Evolutionary conservation across 2,888 invertebrate species (phyloP), one percentile per base, ranked within the genome.

Genomic region (Zhuqinia jingwanae): DNA sequence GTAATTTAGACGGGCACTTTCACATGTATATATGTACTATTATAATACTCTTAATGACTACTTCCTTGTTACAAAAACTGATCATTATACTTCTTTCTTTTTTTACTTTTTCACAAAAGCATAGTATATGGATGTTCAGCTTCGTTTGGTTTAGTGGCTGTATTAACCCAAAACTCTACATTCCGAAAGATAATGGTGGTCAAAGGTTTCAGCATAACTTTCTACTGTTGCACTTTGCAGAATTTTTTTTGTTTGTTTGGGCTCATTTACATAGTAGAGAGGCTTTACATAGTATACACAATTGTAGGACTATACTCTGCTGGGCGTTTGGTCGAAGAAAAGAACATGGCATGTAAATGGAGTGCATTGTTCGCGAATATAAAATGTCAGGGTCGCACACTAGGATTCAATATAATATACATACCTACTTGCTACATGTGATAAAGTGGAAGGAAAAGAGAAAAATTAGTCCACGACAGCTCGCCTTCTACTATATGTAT

Each of bases 361-460:
- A 47, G 13, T 81, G 73, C 82, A 82, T 82, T 82, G 83, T 77
- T 58, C 84, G n/a, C n/a, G 11, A 15, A 36, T 63, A 45, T 42
- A 13, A 85, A 85, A 85, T 85, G 84, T 85, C 84, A 85, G 77
- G 84, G 84, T 73, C 84, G 27, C 27, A 47, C 17, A 36, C 3
- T 36, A 36, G 36, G 3, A 36, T 36, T 6, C 8, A 36, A 36
- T 36, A 6, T 36, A 36, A 36, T 36, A 36, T 36, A 36, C 36
- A 36, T 36, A 36, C 5, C 36, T 36, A n/a, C n/a, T n/a, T n/a
- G n/a, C n/a, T n/a, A n/a, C n/a, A n/a, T n/a, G n/a, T n/a, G n/a
- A n/a, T n/a, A n/a, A n/a, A n/a, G n/a, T n/a, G n/a, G n/a, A n/a
- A n/a, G n/a, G n/a, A n/a, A n/a, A n/a, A n/a, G n/a, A n/a, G n/a